Conservation (phyloP, 1,140 invertebrate genomes). For the Diprion similis region DNA sequence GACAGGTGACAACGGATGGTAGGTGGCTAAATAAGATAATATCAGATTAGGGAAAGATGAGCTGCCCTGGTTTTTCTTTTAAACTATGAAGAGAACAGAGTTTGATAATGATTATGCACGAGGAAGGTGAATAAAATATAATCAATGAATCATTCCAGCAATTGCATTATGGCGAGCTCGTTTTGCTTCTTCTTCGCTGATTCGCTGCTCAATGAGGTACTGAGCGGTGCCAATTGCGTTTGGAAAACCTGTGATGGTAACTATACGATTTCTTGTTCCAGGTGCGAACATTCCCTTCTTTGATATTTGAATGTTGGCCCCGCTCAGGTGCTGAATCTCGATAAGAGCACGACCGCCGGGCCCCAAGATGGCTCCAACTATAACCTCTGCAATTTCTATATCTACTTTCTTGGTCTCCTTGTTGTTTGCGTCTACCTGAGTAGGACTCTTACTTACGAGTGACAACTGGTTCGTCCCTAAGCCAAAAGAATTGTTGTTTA, state of each 20-base stretch:
- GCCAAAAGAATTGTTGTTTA: conserved; percentile 80
- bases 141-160: conserved; percentile 73
- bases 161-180: conserved; percentile 87
- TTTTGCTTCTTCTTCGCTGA: conserved; percentile 94
- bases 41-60: conserved; percentile 33
- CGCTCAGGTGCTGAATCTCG: conserved; percentile 96
- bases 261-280: conserved; percentile 95
- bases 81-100: conserved; percentile 33
- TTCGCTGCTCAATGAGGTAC: conserved; percentile 94
- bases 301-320: conserved; percentile 97
- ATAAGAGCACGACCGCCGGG: conserved; percentile 94
- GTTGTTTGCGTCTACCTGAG: conserved; percentile 74
- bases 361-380: conserved; percentile 95
- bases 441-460: conserved; percentile 86
- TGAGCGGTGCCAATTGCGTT: conserved; percentile 89
- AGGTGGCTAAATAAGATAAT: conserved; percentile 24
- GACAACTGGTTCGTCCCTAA: conserved; percentile 79
- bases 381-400: conserved; percentile 90
- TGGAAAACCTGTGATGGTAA: conserved; percentile 90
- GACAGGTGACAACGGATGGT: conserved; percentile 16
- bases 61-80: background rate
- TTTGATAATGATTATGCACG: conserved; percentile 45
- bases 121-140: conserved; percentile 33
- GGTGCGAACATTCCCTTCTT: conserved; percentile 98
- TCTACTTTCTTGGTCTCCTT: conserved; percentile 87